Evolutionary conservation across 2,113 vertebrate genomes (phyloP).

Genomic region (Oncorhynchus mykiss): DNA sequence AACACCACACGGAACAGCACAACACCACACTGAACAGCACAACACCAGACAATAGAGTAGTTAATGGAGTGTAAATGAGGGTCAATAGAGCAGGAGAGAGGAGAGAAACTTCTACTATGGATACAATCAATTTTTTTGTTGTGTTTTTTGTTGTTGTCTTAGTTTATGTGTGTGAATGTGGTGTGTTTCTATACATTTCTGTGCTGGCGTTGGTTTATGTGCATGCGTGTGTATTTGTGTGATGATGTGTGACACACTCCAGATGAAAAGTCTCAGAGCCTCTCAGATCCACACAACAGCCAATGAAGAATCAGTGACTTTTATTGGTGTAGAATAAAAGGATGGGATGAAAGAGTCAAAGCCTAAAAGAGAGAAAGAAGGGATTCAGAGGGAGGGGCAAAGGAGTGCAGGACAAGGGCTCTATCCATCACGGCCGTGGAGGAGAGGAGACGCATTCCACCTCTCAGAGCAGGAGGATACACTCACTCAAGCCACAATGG

Average conservation of each 20-base stretch:
- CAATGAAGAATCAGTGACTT: conserved; percentile 81
- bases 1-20: too few relatives aligned
- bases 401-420: conserved; percentile 77
- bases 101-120: neutral
- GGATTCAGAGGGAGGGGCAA: conserved; percentile 71
- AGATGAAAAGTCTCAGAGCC: conserved; percentile 68
- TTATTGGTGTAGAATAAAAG: conserved; percentile 79
- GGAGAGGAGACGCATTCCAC: conserved; percentile 74
- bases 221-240: conserved; percentile 41
- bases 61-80: neutral
- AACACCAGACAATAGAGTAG: neutral
- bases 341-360: conserved; percentile 75
- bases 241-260: conserved; percentile 75
- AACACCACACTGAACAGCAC: neutral
- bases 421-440: conserved; percentile 79
- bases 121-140: neutral
- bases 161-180: neutral
- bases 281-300: conserved; percentile 73
- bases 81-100: neutral
- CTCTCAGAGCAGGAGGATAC: conserved; percentile 77
- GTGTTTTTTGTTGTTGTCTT: neutral
- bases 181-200: neutral
- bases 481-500: conserved; percentile 79
- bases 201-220: conserved; percentile 6
- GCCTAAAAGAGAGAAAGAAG: conserved; percentile 70